Base-by-base conservation (phyloP, 2,797 vertebrate species). In the Manis javanica region DNA sequence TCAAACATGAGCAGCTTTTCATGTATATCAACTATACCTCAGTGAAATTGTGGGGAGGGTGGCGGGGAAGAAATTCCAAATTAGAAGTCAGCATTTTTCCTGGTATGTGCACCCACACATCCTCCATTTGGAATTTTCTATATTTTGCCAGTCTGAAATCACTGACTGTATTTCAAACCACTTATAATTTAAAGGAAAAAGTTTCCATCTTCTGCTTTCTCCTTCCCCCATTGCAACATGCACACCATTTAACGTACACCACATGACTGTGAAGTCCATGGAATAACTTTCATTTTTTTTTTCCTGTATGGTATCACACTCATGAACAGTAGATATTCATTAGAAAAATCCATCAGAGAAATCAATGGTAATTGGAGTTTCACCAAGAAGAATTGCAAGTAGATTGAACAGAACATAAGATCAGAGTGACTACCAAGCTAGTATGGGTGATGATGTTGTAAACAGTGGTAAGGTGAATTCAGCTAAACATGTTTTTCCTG, bases 301-400 rank as follows among this genome's bases (percentile, higher is more conserved):
- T 16, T 77, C 3, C 3, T 64, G 2, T 86, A 14, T 55, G 26
- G n/a, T 19, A 55, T 96, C n/a, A 55, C 2, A 78, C 42, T 91
- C 71, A 74, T 93, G 66, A 96, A 91, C 82, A 96, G 74, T 83
- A 96, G 79, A 79, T 97, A 98, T 69, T 98, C 63, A 96, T 97
- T 98, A 98, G 92, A 97, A 98, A 96, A 98, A 98, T 96, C 96
- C 59, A 95, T 96, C 0, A 51, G 91, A 98, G 96, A 97, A 98
- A 97, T 98, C 96, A 98, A 91, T 97, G 96, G 85, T 96, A 95
- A 96, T 97, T 97, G 94, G 95, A 85, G 29, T 92, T 96, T 97
- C 29, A 15, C 72, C 55, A 71, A 97, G 89, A 87, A 97, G 93
- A 95, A 97, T 90, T 97, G 84, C 78, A 97, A 95, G 93, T 92